A percentile compares a stretch with the other conserved stretches of the same genome.
Evolutionary conservation across 2,113 vertebrate species (phyloP).

Genomic region (Meleagris gallopavo): DNA sequence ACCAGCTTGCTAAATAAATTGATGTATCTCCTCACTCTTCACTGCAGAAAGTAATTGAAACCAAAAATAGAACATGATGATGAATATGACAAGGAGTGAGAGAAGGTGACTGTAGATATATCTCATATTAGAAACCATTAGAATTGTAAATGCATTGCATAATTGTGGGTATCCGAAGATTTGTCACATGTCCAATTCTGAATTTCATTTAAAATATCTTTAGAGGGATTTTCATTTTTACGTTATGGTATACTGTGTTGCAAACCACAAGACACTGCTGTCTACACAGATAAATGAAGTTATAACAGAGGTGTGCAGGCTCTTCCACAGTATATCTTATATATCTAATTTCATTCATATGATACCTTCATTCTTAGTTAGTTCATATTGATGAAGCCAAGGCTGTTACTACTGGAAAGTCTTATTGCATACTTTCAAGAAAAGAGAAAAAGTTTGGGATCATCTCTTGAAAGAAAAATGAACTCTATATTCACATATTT

Average conservation of each 20-base stretch:
- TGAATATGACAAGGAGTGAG: background rate
- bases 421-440: background rate
- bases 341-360: background rate
- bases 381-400: background rate
- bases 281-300: background rate
- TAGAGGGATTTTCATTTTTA: background rate
- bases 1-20: background rate
- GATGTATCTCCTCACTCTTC: background rate
- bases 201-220: background rate
- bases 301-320: background rate
- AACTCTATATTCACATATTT: background rate
- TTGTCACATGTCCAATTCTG: background rate
- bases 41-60: slow-evolving; percentile 6
- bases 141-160: background rate
- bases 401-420: background rate
- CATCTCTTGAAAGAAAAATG: background rate
- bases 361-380: background rate
- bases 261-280: background rate
- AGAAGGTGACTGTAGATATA: background rate
- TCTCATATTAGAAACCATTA: background rate
- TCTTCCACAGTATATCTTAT: background rate
- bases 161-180: background rate
- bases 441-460: background rate
- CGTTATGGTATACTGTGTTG: background rate
- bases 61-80: background rate